Percentiles rank a stretch among this genome's conserved stretches.
Evolutionary conservation across 2,113 vertebrate species (phyloP).

Genomic region (Psittacus erithacus): DNA sequence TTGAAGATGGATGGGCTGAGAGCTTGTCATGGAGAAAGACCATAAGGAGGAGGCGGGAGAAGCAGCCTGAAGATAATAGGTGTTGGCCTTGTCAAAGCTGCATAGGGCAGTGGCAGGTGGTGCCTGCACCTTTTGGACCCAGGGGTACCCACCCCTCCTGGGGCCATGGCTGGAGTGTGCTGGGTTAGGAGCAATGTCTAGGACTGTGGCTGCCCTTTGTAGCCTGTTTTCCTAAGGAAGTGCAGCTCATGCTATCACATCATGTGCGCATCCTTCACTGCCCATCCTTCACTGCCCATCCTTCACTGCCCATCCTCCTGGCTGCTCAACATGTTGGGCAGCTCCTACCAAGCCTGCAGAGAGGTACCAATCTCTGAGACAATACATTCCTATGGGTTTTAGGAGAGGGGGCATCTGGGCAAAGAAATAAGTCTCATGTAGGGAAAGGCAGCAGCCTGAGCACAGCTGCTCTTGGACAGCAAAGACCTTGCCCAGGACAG

Average conservation of each 20-base stretch:
- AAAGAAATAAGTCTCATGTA: neutral
- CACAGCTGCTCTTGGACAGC: neutral
- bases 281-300: neutral
- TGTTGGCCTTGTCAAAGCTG: neutral
- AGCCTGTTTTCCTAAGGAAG: neutral
- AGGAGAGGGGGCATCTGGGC: neutral
- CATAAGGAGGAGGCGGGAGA: neutral
- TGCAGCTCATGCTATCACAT: fast-evolving
- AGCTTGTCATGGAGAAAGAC: neutral
- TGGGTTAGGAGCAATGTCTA: neutral
- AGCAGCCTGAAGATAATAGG: neutral
- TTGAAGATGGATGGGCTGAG: neutral
- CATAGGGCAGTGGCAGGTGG: neutral
- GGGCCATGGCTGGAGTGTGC: fast-evolving
- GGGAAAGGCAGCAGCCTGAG: neutral
- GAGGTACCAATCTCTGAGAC: neutral
- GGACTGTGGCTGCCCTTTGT: neutral
- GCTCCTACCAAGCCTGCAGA: neutral
- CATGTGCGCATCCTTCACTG: too few relatives aligned
- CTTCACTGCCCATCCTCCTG: neutral
- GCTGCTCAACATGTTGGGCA: neutral
- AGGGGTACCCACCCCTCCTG: neutral
- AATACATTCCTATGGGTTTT: neutral
- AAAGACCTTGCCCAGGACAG: neutral
- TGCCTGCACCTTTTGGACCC: neutral